These are phyloP conservation scores for Leucophenga maculata DNA, from an alignment of 2,888 invertebrate genomes.

Conservation along the genomic window DNA sequence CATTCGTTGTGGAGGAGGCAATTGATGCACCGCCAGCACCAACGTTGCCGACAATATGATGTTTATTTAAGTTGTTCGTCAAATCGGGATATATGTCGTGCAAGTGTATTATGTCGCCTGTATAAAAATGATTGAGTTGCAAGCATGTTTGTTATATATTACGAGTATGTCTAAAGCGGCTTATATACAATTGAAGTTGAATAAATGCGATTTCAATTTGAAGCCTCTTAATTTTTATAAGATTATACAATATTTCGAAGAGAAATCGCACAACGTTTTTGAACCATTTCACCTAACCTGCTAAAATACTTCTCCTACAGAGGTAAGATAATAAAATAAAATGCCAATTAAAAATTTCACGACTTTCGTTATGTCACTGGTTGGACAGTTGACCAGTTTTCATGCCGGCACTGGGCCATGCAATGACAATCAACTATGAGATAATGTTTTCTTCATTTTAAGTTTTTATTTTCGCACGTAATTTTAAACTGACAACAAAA, in stretches of 20 bases:
- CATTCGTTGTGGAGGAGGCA: slow-evolving; percentile 36
- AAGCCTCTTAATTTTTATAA: background rate
- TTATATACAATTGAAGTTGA: slow-evolving; percentile 29
- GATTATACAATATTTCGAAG: slow-evolving; percentile 40
- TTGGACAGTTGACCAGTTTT: slow-evolving; percentile 13
- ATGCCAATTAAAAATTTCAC: slow-evolving; percentile 22
- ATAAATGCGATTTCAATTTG: background rate
- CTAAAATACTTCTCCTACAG: background rate
- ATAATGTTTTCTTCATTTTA: slow-evolving; percentile 29
- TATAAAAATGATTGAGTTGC: slow-evolving; percentile 50
- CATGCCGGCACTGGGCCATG: slow-evolving; percentile 15
- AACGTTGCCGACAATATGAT: slow-evolving; percentile 39
- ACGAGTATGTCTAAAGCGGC: slow-evolving; percentile 3
- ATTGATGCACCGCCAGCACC: slow-evolving; percentile 45
- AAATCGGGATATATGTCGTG: slow-evolving; percentile 72
- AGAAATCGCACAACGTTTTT: slow-evolving; percentile 20
- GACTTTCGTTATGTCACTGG: slow-evolving; percentile 51
- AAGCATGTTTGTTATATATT: slow-evolving; percentile 38
- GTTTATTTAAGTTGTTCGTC: slow-evolving; percentile 59
- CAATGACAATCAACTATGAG: slow-evolving; percentile 37
- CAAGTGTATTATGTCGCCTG: slow-evolving; percentile 73
- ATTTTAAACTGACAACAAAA: slow-evolving; percentile 43
- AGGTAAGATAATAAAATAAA: background rate
- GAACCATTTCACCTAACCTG: background rate
- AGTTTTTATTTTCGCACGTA: slow-evolving; percentile 54